Base-by-base conservation (phyloP, 2,888 invertebrate genomes). In the Lapara coniferarum region DNA sequence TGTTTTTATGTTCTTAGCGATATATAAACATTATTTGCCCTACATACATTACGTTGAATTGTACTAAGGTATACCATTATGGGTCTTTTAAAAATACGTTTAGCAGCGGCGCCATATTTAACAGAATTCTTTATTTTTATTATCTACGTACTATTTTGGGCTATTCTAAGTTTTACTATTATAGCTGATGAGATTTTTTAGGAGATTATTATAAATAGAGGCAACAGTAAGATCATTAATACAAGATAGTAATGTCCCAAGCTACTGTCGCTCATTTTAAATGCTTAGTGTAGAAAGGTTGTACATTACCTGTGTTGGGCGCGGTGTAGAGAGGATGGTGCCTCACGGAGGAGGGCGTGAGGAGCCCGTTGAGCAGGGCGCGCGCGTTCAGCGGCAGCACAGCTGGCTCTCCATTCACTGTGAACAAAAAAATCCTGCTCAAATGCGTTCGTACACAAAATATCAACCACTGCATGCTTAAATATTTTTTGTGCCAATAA, bases 251-350 rank as follows among this genome's bases (percentile, higher is more conserved):
- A 37, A 37, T 37, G 8, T 37, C 37, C 8, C 37, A 37, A 7
- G 7, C 5, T 37, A 37, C 4, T 37, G 37, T 37, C 25, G 25
- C 1, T 25, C 37, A 37, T 37, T 37, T 37, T 37, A 8, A 37
- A 37, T 5, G 7, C 8, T 37, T 37, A 37, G 37, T 37, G 37
- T 8, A 8, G 37, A 37, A 37, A 37, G 37, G 37, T 37, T 37
- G 52, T 55, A 55, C 55, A 10, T 85, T 87, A 96, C 96, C 96
- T 87, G 95, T 96, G 87, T 96, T 96, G 74, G 96, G 95, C 78
- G 94, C 95, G 84, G 95, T 95, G 92, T 95, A 95, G 78, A 95
- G 95, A 78, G 69, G 66, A 49, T 90, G 93, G 74, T 90, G 92
- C 78, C 88, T 85, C 76, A 90, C 89, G 78, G 85, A 88, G 67